Evolutionary conservation across 2,888 invertebrate species (phyloP).

Genomic region (Polia nebulosa): DNA sequence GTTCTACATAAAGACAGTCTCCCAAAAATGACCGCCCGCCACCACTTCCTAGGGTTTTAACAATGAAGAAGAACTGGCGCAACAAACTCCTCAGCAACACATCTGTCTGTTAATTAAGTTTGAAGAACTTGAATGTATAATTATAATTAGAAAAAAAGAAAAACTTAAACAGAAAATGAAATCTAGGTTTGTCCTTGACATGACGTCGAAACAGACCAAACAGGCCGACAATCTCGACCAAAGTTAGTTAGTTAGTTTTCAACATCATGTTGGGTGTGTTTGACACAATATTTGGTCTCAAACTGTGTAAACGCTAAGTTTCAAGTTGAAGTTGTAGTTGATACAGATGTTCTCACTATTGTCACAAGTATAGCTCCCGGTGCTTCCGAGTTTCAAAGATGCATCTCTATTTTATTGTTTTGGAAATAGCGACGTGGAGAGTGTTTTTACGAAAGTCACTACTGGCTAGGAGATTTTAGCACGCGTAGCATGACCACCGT

Average conservation of each 20-base stretch:
- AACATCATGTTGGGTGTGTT: slow-evolving; percentile 6
- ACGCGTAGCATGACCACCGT: no score
- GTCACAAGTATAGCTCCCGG: slow-evolving; percentile 5
- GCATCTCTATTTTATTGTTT: slow-evolving; percentile 10
- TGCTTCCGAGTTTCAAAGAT: not conserved
- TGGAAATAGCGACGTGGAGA: not conserved
- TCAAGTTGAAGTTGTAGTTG: slow-evolving; percentile 7
- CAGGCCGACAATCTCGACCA: not conserved
- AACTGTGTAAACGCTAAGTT: slow-evolving; percentile 36
- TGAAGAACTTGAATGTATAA: no score
- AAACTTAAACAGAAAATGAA: no score
- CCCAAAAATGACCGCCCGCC: no score
- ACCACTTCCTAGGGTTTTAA: no score
- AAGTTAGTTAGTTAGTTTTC: slow-evolving; percentile 5
- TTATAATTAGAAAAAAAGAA: no score
- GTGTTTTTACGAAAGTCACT: not conserved
- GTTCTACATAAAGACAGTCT: no score
- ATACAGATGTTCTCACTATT: slow-evolving; percentile 27
- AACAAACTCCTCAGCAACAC: no score
- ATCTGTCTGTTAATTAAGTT: no score
- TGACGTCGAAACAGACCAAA: not conserved
- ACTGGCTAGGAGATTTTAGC: not conserved
- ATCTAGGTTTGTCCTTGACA: no score
- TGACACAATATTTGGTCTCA: slow-evolving; percentile 23
- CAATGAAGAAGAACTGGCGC: no score